These are phyloP conservation scores for Genyomyrus donnyi DNA, from an alignment of 2,113 vertebrate genomes.

Conservation along the genomic window DNA sequence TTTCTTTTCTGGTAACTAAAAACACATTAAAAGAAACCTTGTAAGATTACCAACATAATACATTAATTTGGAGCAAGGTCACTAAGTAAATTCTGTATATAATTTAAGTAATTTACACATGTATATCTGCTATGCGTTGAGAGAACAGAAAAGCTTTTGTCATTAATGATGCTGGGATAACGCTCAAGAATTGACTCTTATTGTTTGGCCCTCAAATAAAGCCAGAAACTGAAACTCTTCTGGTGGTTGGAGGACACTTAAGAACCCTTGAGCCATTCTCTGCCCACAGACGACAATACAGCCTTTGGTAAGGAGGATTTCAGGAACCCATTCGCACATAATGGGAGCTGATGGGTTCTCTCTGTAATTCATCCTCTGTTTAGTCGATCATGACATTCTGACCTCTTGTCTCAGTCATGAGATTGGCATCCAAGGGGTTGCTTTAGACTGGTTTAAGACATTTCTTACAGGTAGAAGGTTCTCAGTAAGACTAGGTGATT, in stretches of 20 bases:
- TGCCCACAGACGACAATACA: not conserved
- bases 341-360: not conserved
- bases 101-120: slow-evolving; percentile 2
- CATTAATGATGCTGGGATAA: not conserved
- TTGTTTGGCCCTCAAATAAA: not conserved
- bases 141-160: not conserved
- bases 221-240: not conserved
- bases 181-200: not conserved
- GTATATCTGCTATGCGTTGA: not conserved
- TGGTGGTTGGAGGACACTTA: not conserved
- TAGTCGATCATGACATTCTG: not conserved
- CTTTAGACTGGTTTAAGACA: not conserved
- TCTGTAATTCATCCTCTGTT: not conserved
- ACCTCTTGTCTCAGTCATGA: not conserved
- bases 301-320: not conserved
- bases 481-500: not conserved
- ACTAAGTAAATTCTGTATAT: not conserved
- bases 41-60: not conserved
- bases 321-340: not conserved
- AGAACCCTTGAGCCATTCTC: not conserved
- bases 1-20: not conserved
- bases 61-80: not conserved
- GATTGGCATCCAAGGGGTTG: not conserved
- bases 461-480: not conserved
- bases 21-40: not conserved